Evolutionary conservation across 2,888 invertebrate species (phyloP).

Genomic region (Ectemnius continuus): DNA sequence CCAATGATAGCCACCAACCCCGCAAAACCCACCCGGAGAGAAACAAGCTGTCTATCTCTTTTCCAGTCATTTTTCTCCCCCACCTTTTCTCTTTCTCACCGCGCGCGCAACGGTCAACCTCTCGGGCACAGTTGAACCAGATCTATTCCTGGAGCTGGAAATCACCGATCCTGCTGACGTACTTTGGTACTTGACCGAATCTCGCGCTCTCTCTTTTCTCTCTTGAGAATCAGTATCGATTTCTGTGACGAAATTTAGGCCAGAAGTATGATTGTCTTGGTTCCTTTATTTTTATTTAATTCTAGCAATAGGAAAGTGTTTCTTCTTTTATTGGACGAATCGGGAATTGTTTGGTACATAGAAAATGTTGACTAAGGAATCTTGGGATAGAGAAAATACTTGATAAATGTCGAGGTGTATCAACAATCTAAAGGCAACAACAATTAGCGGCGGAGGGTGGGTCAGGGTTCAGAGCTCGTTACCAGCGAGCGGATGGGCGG

Average conservation of each 20-base stretch:
- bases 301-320: no score
- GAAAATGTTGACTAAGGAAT: neutral
- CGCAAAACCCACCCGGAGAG: slow-evolving; percentile 32
- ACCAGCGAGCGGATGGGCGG: slow-evolving; percentile 57
- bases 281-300: no score
- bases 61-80: slow-evolving; percentile 45
- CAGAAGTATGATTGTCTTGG: no score
- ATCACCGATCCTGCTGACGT: slow-evolving; percentile 36
- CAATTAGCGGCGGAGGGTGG: slow-evolving; percentile 77
- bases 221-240: neutral
- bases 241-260: no score
- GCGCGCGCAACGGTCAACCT: slow-evolving; percentile 1
- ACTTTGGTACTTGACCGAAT: neutral
- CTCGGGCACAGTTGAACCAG: slow-evolving; percentile 49
- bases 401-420: slow-evolving; percentile 54
- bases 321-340: no score
- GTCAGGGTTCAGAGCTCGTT: slow-evolving; percentile 65
- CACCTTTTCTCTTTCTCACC: slow-evolving; percentile 4
- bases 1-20: slow-evolving; percentile 44
- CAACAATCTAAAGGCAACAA: slow-evolving; percentile 77
- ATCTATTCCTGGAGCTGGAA: slow-evolving; percentile 50
- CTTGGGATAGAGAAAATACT: neutral
- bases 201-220: neutral
- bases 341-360: no score
- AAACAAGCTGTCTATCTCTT: slow-evolving; percentile 43